A percentile compares a stretch with the other conserved stretches of the same genome.
Conservation (phyloP, 2,888 invertebrate species). For the Trichacis sp. region DNA sequence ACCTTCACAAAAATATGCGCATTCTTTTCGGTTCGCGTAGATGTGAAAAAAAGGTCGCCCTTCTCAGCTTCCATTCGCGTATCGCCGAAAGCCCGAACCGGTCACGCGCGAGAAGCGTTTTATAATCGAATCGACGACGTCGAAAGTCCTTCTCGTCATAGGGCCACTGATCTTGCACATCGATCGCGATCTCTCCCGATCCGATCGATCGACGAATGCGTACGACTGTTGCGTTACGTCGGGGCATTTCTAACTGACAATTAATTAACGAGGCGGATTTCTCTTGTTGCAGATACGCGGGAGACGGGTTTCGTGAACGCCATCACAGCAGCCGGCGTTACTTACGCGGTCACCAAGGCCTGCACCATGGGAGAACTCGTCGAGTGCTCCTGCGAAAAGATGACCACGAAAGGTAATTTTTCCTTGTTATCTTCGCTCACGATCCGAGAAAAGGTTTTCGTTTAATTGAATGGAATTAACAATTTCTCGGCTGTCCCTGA, state of each 20-base stretch:
- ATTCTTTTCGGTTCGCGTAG: too few relatives aligned
- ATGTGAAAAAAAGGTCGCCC: not conserved
- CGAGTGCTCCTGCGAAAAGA: conserved; percentile 90
- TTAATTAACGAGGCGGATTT: conserved; percentile 42
- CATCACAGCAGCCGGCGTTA: conserved; percentile 90
- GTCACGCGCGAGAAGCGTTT: conserved; percentile 4
- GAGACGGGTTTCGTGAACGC: conserved; percentile 94
- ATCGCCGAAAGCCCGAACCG: conserved; percentile 6
- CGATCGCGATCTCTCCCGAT: not conserved
- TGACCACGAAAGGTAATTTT: conserved; percentile 67
- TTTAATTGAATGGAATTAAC: too few relatives aligned
- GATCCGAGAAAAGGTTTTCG: too few relatives aligned
- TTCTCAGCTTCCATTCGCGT: conserved; percentile 8
- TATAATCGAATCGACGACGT: conserved; percentile 13
- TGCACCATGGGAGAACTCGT: conserved; percentile 88
- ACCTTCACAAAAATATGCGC: too few relatives aligned
- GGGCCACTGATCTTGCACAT: conserved; percentile 22
- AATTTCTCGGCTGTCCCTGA: too few relatives aligned
- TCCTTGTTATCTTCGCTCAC: conserved; percentile 16
- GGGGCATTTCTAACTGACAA: conserved; percentile 35
- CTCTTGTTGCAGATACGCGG: conserved; percentile 80
- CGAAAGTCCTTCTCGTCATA: conserved; percentile 18
- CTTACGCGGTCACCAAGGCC: conserved; percentile 88
- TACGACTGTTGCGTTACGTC: conserved; percentile 35
- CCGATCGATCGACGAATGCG: conserved; percentile 23